Evolutionary conservation across 2,888 invertebrate species (phyloP).

Genomic region (Tromatobia lineatoria): DNA sequence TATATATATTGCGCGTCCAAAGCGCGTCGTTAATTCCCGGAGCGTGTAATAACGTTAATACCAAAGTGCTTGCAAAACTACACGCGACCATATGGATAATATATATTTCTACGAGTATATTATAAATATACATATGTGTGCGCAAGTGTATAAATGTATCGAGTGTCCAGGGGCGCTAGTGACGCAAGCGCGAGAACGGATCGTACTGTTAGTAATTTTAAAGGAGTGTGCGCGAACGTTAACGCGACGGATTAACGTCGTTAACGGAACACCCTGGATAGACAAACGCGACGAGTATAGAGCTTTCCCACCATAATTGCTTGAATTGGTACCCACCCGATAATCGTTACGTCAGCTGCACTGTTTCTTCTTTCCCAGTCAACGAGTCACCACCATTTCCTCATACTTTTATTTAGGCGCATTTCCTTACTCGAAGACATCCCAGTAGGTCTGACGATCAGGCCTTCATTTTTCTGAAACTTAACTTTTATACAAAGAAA

Average conservation of each 20-base stretch:
- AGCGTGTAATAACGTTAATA: conserved; percentile 60
- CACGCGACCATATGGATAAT: conserved; percentile 10
- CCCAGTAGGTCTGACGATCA: too few species aligned
- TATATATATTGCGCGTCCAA: conserved; percentile 19
- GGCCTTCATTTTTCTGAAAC: too few species aligned
- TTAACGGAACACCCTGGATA: conserved; percentile 44
- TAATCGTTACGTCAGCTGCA: conserved; percentile 78
- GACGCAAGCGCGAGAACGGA: conserved; percentile 40
- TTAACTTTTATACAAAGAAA: too few species aligned
- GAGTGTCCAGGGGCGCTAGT: conserved; percentile 26
- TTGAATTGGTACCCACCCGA: conserved; percentile 81
- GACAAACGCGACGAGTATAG: conserved; percentile 22
- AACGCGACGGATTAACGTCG: conserved; percentile 55
- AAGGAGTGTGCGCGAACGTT: conserved; percentile 39
- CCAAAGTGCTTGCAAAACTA: conserved; percentile 46
- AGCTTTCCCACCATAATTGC: conserved; percentile 82
- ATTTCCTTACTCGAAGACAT: background rate
- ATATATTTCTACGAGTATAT: conserved; percentile 19
- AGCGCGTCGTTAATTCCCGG: conserved; percentile 55
- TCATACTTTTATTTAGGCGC: conserved; percentile 4
- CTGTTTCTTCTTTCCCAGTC: conserved; percentile 39
- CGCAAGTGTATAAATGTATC: conserved; percentile 23
- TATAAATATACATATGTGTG: background rate
- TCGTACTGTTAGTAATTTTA: conserved; percentile 37
- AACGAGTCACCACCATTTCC: conserved; percentile 27